Base-by-base conservation (phyloP, 2,888 invertebrate genomes). In the Heliconius aoede region DNA sequence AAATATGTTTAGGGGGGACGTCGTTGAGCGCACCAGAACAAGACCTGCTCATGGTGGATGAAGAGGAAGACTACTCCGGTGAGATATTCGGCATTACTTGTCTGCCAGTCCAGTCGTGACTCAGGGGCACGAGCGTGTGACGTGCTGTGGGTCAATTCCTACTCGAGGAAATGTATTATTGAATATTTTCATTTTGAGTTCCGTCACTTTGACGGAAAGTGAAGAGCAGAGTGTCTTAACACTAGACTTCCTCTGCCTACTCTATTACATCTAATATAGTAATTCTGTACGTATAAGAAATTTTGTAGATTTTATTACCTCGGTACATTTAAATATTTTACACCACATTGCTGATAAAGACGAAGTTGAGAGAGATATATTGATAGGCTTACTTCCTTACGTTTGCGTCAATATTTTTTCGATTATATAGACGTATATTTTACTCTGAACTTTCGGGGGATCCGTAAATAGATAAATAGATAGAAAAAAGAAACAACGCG, bases 11-110 rank as follows among this genome's bases (percentile, higher is more conserved):
- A 65, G 65, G 65, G 36, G 64, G 64, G 36, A n/a, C 40, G 3
- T 36, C 36, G 15, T 65, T 65, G 65, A 65, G 65, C 15, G 65
- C 24, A 40, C 15, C n/a, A 65, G 65, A 36, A 13, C n/a, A 36
- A 24, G n/a, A n/a, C n/a, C 24, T 36, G 24, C 40, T 36, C 21
- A 3, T 55, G 51, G 69, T 55, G 69, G 30, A n/a, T 55, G 69
- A 69, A 69, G 68, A 68, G n/a, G 69, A 69, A 55, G 69, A 69
- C 15, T 24, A 55, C 30, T 13, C 55, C 32, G 69, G 69, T 69
- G 69, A 69, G 69, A 55, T 30, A 46, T 46, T 68, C 26, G 15
- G 21, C 7, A 65, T 36, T 65, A 65, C n/a, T n/a, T n/a, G n/a
- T n/a, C n/a, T n/a, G n/a, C n/a, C n/a, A n/a, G n/a, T n/a, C n/a